Base-by-base conservation (phyloP, 2,797 vertebrate genomes). In the Oophaga sylvatica region DNA sequence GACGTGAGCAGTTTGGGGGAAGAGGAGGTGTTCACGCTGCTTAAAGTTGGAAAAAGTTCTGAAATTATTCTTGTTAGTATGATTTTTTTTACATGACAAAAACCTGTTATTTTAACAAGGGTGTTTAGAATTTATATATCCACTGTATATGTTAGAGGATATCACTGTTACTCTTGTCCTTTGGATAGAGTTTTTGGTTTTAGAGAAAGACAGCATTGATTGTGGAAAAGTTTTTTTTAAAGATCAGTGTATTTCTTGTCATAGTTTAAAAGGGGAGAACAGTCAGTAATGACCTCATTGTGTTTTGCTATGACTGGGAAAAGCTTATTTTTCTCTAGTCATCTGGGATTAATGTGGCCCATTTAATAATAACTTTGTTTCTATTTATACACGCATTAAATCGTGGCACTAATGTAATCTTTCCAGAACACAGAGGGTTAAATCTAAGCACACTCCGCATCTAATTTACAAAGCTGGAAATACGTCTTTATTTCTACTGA, bases 381-480 rank as follows among this genome's bases (percentile, higher is more conserved):
- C 63, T 82, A 82, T 82, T 82, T 70, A 82, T 82, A 82, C 31
- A 26, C 26, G 48, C 67, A 83, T 83, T 71, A 70, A 83, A 83
- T 83, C 60, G 65, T 53, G 22, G 63, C 80, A 48, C 75, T 56
- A n/a, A 22, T 26, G 45, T 77, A 77, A 77, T 77, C 75, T 56
- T 6, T 56, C 75, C 7, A 56, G 45, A 56, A 56, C 3, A 56
- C 48, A 16, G 5, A 53, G 48, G 48, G 75, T 77, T 77, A 77
- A 77, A 77, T 77, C 45, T 26, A 77, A 77, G 75, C 48, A 17
- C 22, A 56, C 5, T 12, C 73, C 6, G 48, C 15, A 45, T 75
- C 35, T 75, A 10, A 75, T 75, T 75, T 75, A 22, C 45, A 75
- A 41, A 56, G 75, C 22, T 26, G 48, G 20, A 53, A 56, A 71